Conservation (phyloP, 2,888 invertebrate species). For the Sympetrum striolatum region DNA sequence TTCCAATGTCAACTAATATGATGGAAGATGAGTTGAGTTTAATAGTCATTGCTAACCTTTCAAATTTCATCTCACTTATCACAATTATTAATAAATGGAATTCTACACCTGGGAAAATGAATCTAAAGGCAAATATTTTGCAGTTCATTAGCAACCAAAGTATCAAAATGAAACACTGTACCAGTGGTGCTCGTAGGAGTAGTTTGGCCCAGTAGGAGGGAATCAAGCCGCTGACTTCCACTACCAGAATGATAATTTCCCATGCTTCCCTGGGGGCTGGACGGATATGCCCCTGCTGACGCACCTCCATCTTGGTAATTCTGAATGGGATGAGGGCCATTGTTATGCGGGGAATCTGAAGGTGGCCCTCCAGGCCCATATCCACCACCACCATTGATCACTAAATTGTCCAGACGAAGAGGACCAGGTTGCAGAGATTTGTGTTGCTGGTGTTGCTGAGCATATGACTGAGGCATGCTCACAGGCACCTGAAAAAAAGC, state of each 20-base stretch:
- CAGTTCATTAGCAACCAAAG: too few relatives aligned
- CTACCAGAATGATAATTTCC: not conserved
- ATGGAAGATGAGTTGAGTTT: too few relatives aligned
- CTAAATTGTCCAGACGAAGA: slow-evolving; percentile 9
- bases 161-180: not conserved
- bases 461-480: not conserved
- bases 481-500: not conserved
- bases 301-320: not conserved
- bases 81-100: too few relatives aligned
- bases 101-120: too few relatives aligned
- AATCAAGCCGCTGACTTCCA: slow-evolving; percentile 51
- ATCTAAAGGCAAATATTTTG: too few relatives aligned
- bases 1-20: too few relatives aligned
- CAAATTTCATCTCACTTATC: too few relatives aligned
- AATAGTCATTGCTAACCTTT: too few relatives aligned
- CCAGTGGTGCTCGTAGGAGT: not conserved
- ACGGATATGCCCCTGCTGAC: not conserved
- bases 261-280: not conserved
- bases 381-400: not conserved
- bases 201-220: slow-evolving; percentile 47
- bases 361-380: not conserved
- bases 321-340: not conserved
- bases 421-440: not conserved
- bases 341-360: not conserved
- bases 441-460: not conserved